Base-by-base conservation (phyloP, 2,797 vertebrate genomes). In the Chaenodraco wilsoni region DNA sequence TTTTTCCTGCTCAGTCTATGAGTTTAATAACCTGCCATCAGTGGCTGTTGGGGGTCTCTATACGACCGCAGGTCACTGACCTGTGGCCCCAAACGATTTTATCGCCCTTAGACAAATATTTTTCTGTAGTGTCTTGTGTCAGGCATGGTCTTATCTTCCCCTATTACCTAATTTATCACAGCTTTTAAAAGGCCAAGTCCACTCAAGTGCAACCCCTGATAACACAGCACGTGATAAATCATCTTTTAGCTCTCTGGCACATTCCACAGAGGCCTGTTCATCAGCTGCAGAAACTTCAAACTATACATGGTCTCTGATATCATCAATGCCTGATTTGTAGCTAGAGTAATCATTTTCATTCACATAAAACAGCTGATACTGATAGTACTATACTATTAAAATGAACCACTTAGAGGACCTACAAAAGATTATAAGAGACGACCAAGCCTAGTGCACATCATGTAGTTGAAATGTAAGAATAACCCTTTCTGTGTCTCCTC, bases 41-140 rank as follows among this genome's bases (percentile, higher is more conserved):
- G 64, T 84, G 87, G 81, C 84, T 85, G 83, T 88, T 70, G 82
- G 76, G 79, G 85, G 78, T 84, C 81, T 87, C 82, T 78, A 44
- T 85, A 63, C 37, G 66, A 82, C 79, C 81, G 69, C 72, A 78
- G 89, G 90, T 90, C 88, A 68, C 37, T 76, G 91, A 93, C 93
- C 91, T 89, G 79, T 86, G 78, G 79, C 90, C 91, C 82, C 85
- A 78, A 67, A 88, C 89, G 90, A 90, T 93, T 94, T 93, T 93
- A 93, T 94, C 86, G 74, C 78, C 74, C 85, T 88, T 91, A 91
- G 88, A 94, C 92, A 94, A 95, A 95, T 95, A 94, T 92, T 93
- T 89, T 91, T 87, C 65, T 89, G 83, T 81, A 90, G 91, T 91
- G 91, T 93, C 90, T 92, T 78, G 90, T 92, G 90, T 94, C 88